Evolutionary conservation across 1,140 invertebrate species (phyloP).

Genomic region (Zeugodacus cucurbitae): DNA sequence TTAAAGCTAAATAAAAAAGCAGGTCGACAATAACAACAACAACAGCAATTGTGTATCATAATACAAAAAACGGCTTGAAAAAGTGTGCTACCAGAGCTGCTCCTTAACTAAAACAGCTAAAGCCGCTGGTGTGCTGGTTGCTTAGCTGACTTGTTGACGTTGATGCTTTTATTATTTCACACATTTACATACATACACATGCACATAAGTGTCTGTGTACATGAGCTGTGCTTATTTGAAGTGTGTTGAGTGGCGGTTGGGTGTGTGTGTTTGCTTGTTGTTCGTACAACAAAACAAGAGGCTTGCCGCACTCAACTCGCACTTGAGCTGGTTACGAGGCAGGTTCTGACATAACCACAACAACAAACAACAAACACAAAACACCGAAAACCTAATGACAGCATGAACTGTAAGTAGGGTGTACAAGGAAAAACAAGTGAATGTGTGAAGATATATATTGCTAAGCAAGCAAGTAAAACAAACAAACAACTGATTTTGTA

Average conservation of each 20-base stretch:
- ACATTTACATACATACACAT: neutral
- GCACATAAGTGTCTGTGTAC: neutral
- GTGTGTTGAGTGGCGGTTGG: neutral
- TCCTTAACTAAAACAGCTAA: neutral
- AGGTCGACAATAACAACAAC: neutral
- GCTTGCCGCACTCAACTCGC: neutral
- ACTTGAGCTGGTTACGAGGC: neutral
- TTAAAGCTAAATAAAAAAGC: neutral
- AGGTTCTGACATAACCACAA: neutral
- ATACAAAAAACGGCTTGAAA: neutral
- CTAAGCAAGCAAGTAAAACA: neutral
- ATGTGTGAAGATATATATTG: neutral
- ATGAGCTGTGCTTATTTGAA: neutral
- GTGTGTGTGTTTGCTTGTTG: neutral
- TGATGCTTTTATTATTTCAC: neutral
- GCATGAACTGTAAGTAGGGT: neutral
- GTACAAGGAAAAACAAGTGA: neutral
- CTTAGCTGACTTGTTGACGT: neutral
- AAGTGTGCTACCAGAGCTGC: neutral
- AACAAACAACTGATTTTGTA: neutral
- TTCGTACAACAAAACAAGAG: neutral
- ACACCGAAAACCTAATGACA: neutral
- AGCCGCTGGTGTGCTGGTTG: neutral
- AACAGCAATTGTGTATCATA: neutral
- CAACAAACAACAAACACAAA: neutral